Evolutionary conservation across 1,140 invertebrate species (phyloP).

Genomic region (Lordiphosa clarofinis): DNA sequence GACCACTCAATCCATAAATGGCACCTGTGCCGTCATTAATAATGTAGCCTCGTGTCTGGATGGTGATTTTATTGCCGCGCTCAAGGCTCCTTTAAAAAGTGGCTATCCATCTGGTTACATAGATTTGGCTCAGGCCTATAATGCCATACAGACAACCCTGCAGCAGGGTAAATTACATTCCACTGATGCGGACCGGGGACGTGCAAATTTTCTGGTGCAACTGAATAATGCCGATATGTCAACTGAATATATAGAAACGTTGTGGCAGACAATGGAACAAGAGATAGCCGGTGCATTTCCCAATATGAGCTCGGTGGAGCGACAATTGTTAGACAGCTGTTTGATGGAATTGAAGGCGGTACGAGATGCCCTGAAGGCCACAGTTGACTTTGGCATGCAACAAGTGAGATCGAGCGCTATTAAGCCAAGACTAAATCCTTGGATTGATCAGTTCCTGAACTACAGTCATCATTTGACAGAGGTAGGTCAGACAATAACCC

Average conservation of each 20-base stretch:
- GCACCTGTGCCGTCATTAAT: conserved; percentile 97
- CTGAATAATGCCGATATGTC: conserved; percentile 96
- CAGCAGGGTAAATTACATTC: conserved; percentile 91
- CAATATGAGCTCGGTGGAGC: conserved; percentile 83
- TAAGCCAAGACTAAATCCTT: conserved; percentile 92
- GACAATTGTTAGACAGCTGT: conserved; percentile 88
- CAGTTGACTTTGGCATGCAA: conserved; percentile 91
- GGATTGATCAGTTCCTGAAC: conserved; percentile 90
- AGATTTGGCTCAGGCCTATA: conserved; percentile 89
- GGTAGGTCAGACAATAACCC: conserved; percentile 79
- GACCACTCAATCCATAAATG: conserved; percentile 94
- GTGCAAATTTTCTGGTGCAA: conserved; percentile 82
- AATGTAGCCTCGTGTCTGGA: conserved; percentile 94
- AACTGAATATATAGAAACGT: conserved; percentile 92
- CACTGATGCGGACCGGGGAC: conserved; percentile 88
- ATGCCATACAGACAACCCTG: conserved; percentile 89
- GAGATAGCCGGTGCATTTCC: conserved; percentile 85
- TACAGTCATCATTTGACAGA: conserved; percentile 91
- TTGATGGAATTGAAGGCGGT: conserved; percentile 83
- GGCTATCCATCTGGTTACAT: conserved; percentile 94
- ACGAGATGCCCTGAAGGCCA: conserved; percentile 86
- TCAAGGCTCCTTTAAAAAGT: conserved; percentile 87
- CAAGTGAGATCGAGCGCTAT: conserved; percentile 90
- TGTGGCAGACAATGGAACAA: conserved; percentile 86
- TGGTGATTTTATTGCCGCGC: conserved; percentile 89